Percentiles rank a stretch among this genome's conserved stretches.
These are phyloP conservation scores for Napeogenes inachia DNA, from an alignment of 2,888 invertebrate species.

Conservation along the genomic window DNA sequence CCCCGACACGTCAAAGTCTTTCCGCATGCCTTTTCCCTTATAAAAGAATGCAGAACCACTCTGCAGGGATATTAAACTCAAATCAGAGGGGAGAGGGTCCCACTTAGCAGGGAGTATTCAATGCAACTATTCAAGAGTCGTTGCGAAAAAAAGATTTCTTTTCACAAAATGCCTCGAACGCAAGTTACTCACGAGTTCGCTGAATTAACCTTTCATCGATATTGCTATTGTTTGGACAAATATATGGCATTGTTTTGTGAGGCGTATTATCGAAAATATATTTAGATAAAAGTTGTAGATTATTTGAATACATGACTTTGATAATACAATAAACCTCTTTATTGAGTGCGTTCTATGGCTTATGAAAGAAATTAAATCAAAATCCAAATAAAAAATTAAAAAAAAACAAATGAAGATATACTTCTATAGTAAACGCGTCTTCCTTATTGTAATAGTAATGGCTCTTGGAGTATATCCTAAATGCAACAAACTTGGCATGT, in stretches of 20 bases:
- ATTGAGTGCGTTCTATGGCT: no score
- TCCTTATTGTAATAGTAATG: neutral
- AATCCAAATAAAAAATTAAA: no score
- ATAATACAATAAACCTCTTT: no score
- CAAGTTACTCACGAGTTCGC: conserved; percentile 24
- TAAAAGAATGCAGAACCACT: conserved; percentile 63
- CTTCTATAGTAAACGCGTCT: no score
- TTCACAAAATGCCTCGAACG: conserved; percentile 26
- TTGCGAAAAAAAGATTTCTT: conserved; percentile 29
- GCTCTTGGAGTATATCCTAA: conserved; percentile 33
- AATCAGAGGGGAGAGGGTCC: conserved; percentile 54
- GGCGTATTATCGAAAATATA: no score
- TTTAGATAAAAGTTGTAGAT: no score
- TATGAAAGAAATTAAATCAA: no score
- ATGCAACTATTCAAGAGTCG: conserved; percentile 32
- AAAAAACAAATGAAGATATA: no score
- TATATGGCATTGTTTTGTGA: conserved; percentile 8
- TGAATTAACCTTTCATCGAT: conserved; percentile 27
- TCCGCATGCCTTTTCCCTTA: conserved; percentile 52
- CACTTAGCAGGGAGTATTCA: conserved; percentile 33
- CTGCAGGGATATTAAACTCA: conserved; percentile 72
- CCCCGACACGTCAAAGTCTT: conserved; percentile 30
- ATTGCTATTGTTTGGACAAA: conserved; percentile 23
- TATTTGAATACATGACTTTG: no score
- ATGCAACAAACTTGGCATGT: conserved; percentile 48